These are phyloP conservation scores for Lepidocolaptes lacrymiger DNA, from an alignment of 2,797 vertebrate species.

Conservation along the genomic window DNA sequence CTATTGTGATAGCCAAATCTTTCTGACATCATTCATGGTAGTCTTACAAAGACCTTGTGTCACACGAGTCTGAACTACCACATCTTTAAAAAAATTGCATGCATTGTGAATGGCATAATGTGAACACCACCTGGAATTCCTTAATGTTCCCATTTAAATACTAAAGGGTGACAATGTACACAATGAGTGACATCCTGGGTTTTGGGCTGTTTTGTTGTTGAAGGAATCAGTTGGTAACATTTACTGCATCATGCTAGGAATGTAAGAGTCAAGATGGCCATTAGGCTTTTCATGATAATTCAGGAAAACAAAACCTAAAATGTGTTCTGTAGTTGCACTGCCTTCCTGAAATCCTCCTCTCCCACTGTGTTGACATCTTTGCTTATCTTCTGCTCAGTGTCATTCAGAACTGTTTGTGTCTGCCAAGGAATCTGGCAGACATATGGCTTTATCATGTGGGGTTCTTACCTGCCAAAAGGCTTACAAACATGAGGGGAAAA, in stretches of 20 bases:
- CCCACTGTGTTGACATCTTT: neutral
- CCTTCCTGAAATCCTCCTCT: neutral
- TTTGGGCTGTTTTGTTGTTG: neutral
- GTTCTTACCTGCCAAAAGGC: neutral
- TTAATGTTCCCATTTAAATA: neutral
- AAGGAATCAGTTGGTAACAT: neutral
- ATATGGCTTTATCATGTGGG: neutral
- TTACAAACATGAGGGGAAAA: fast-evolving
- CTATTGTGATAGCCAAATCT: neutral
- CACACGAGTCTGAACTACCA: neutral
- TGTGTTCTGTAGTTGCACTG: neutral
- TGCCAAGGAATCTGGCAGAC: neutral
- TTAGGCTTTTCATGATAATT: neutral
- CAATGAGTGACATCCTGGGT: fast-evolving
- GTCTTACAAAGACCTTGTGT: neutral
- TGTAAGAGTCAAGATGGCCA: neutral
- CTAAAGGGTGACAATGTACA: neutral
- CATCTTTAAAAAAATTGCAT: neutral
- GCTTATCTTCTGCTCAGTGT: neutral
- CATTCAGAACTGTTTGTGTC: neutral
- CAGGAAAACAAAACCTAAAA: neutral
- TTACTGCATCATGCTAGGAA: neutral
- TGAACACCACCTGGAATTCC: neutral
- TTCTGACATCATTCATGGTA: neutral
- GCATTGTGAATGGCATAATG: neutral